These are phyloP conservation scores for Stigmatopora argus DNA, from an alignment of 2,113 vertebrate species.

Conservation along the genomic window DNA sequence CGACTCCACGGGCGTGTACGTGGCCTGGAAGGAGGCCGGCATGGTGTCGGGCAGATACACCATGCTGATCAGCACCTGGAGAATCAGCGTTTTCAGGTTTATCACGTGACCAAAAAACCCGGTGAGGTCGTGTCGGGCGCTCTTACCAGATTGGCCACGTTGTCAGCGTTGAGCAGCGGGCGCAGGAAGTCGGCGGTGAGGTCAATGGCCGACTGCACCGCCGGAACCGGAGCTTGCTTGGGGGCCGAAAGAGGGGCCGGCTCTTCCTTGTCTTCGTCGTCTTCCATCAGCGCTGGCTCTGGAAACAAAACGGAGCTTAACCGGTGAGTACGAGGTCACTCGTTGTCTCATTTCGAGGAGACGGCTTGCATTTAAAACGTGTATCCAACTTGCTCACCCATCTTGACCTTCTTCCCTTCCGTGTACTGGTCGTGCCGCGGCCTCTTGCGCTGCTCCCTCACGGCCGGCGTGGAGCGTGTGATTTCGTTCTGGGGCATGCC, in stretches of 20 bases:
- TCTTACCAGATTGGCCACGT: conserved; percentile 87
- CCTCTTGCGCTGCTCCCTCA: conserved; percentile 78
- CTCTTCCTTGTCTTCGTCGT: conserved; percentile 92
- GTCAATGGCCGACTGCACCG: conserved; percentile 81
- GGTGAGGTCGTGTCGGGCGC: neutral
- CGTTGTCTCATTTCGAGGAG: too few species aligned
- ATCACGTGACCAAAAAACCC: neutral
- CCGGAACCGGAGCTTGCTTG: conserved; percentile 67
- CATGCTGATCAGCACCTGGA: conserved; percentile 94
- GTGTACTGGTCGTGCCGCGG: conserved; percentile 77
- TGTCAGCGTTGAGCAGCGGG: conserved; percentile 80
- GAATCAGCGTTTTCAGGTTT: neutral
- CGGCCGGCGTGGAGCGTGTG: conserved; percentile 75
- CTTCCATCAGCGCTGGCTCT: conserved; percentile 82
- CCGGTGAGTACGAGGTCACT: neutral
- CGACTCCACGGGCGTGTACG: conserved; percentile 92
- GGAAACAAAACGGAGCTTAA: neutral
- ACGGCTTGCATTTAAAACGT: neutral
- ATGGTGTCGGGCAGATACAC: conserved; percentile 92
- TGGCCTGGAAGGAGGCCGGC: conserved; percentile 95
- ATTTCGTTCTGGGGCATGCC: conserved; percentile 88
- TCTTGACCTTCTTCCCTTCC: conserved; percentile 85
- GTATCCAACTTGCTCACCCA: conserved; percentile 68
- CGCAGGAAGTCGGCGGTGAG: conserved; percentile 85
- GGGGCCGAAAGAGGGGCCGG: conserved; percentile 46